Base-by-base conservation (phyloP, 2,113 vertebrate species). In the Melanocharis versteri region DNA sequence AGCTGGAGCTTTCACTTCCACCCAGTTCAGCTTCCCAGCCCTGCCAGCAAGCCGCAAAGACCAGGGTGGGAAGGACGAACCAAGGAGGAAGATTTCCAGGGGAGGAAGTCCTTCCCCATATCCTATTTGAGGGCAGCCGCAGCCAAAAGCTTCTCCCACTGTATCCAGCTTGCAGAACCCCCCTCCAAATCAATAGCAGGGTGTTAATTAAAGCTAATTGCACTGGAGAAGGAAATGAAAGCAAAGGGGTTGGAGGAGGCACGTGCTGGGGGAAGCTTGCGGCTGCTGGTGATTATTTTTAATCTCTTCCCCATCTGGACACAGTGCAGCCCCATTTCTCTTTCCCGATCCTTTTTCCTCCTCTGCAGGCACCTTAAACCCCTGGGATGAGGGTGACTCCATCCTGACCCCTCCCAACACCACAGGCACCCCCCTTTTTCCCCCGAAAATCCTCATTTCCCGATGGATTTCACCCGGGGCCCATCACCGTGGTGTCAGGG, bases 221-320 rank as follows among this genome's bases (percentile, higher is more conserved):
- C 53, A 11, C 23, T 2, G 2, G 27, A 39, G 37, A 47, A 51
- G 47, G 33, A 30, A 40, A 40, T 56, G 73, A 39, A 28, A 81
- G 69, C 37, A 23, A 17, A 44, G 10, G 16, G 44, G 22, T 4
- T 11, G 35, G 40, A 81, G 33, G 14, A 33, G 27, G 45, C 64
- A 11, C 0, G 0, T 54, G 82, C 35, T 2, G 1, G 27, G n/a
- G 20, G 50, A 69, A 91, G 54, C 18, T 79, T 0, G 0, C 0
- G 17, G 68, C 28, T 33, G 8, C 18, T 2, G 33, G 13, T 8
- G 51, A 53, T 78, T 68, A 58, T 89, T 92, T 92, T 79, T 64
- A 53, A 83, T 73, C 48, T 58, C 60, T 60, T 87, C 68, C 40
- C 45, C 12, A 11, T 66, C 72, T 76, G 77, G 35, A 45, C 12